Evolutionary conservation across 2,888 invertebrate genomes (phyloP), one percentile per base, ranked within the genome.

Genomic region (Aleiodes testaceus): DNA sequence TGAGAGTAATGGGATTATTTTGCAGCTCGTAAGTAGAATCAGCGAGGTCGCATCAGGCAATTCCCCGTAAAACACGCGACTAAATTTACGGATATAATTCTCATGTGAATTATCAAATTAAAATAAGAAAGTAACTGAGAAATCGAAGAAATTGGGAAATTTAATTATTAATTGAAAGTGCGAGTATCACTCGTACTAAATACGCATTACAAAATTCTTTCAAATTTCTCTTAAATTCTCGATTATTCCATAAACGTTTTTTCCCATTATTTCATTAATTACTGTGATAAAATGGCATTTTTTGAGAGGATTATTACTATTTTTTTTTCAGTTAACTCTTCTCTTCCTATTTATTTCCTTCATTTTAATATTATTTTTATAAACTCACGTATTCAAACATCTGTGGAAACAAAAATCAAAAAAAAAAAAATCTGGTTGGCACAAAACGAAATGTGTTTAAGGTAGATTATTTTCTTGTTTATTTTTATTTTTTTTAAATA

Each of bases 361-460:
- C 69, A 74, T 72, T 66, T 50, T 4, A 50, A 42, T n/a, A 66
- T 53, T 53, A 30, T 52, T 50, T n/a, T 50, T 36, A 59, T 42
- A 36, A 59, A 59, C 14, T 59, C 42, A 55, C 55, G 42, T 59
- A 59, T 36, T 59, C 14, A 36, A 36, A 63, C 12, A 63, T 63
- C 45, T 63, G 45, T 77, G 36, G 77, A 63, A 80, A 80, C 77
- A 78, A 75, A 81, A 81, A 78, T 77, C 78, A 79, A 63, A 79
- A 74, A 81, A 66, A 80, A 75, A 81, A 79, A 81, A 80, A 81
- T 78, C 79, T 83, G 82, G 80, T 85, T 85, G 85, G 85, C 85
- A 85, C 85, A 84, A 83, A 85, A 84, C 80, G 84, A 85, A 85
- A 84, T 79, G 81, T 81, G 81, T 84, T 75, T 59, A 59, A 72